Percentiles rank a stretch among this genome's conserved stretches.
phyloP scores from a whole-genome alignment of 2,888 invertebrate genomes.

The Stegana nigrithorax region DNA sequence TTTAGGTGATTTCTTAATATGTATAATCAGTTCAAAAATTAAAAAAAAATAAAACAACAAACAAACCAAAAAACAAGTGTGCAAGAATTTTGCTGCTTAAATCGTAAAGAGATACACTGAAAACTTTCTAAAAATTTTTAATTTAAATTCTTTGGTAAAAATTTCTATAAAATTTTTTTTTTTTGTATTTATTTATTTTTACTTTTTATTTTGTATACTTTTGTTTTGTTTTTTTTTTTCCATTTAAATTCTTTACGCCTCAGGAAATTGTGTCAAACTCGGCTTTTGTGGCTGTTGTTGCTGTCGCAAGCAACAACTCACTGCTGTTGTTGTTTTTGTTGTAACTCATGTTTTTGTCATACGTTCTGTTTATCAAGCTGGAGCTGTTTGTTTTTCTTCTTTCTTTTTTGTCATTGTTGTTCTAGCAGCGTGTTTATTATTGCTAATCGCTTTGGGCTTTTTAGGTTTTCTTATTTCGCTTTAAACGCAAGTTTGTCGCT shows the following conservation, averaged over 20 bases:
- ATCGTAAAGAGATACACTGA: constrained; percentile 11
- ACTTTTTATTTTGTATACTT: background rate
- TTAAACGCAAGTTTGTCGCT: constrained; percentile 50
- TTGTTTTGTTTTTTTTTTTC: background rate
- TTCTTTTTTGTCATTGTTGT: constrained; percentile 1
- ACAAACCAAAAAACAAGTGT: constrained; percentile 10
- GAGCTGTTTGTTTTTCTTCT: background rate
- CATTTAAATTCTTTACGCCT: constrained; percentile 53
- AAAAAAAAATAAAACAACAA: constrained; percentile 8
- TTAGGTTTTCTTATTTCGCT: background rate
- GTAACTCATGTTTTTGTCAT: background rate
- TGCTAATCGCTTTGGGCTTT: constrained; percentile 6
- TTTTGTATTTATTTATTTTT: background rate
- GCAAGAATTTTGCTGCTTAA: too few relatives aligned
- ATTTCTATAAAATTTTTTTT: background rate
- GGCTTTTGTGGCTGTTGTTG: constrained; percentile 23
- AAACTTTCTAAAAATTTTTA: constrained; percentile 30
- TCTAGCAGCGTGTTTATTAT: constrained; percentile 9
- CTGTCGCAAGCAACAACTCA: too few relatives aligned
- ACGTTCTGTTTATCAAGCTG: constrained; percentile 13
- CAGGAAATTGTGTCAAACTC: constrained; percentile 58
- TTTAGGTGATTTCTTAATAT: constrained; percentile 9
- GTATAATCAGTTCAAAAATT: background rate
- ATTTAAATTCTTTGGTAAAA: constrained; percentile 47
- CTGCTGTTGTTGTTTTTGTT: constrained; percentile 21